A percentile compares a stretch with the other conserved stretches of the same genome.
These are phyloP conservation scores for Bombus turneri DNA, from an alignment of 1,140 invertebrate genomes.

Conservation along the genomic window DNA sequence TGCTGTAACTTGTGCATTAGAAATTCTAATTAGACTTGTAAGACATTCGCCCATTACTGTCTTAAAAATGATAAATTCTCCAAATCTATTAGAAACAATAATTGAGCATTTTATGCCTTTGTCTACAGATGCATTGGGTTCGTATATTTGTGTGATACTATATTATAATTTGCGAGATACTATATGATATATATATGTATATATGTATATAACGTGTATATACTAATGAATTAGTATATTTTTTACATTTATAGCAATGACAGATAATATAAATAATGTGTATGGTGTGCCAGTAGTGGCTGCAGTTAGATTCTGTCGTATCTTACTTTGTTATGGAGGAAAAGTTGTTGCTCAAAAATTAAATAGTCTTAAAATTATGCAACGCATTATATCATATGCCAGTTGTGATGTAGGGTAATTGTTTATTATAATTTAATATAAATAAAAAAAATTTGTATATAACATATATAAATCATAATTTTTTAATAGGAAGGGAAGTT, in stretches of 20 bases:
- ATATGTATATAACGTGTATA: not conserved
- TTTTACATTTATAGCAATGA: constrained; percentile 39
- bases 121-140: constrained; percentile 69
- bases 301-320: constrained; percentile 76
- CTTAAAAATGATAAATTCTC: constrained; percentile 83
- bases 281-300: constrained; percentile 72
- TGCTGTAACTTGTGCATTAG: constrained; percentile 86
- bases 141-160: not conserved
- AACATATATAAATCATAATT: not conserved
- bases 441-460: not conserved
- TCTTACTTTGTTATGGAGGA: constrained; percentile 75
- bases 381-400: constrained; percentile 74
- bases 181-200: not conserved
- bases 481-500: constrained; percentile 59
- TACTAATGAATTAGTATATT: constrained; percentile 22
- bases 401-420: constrained; percentile 71
- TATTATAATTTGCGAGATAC: not conserved
- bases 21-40: constrained; percentile 87
- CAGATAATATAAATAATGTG: constrained; percentile 63
- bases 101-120: constrained; percentile 85
- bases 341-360: constrained; percentile 70
- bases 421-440: constrained; percentile 3
- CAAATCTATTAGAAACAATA: constrained; percentile 84
- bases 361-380: constrained; percentile 71
- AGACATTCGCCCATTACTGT: constrained; percentile 86